Percentiles rank a stretch among this genome's conserved stretches.
Conservation (phyloP, 2,113 vertebrate species). For the Myiopsitta monachus region DNA sequence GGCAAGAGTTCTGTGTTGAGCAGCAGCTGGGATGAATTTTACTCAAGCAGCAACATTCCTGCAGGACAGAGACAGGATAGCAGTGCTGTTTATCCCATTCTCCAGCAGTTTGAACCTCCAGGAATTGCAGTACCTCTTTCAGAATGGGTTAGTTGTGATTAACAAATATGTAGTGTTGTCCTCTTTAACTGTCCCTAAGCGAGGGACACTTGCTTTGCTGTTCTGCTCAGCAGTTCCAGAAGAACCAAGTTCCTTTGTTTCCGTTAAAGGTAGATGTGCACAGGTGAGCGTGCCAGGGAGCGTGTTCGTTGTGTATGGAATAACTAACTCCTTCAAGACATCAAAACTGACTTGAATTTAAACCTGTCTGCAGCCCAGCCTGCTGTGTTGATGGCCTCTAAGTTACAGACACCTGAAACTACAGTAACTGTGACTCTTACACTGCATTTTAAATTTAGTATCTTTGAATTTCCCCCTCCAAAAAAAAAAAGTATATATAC, state of each 20-base stretch:
- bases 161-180: not conserved
- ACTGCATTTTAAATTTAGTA: not conserved
- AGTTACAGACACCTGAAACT: not conserved
- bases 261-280: not conserved
- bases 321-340: not conserved
- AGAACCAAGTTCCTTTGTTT: not conserved
- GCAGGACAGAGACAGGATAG: too few relatives aligned
- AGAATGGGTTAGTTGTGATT: not conserved
- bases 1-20: too few relatives aligned
- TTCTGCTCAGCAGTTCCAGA: not conserved
- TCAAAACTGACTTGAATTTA: not conserved
- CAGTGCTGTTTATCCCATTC: not conserved
- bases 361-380: not conserved
- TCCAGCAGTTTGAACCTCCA: not conserved
- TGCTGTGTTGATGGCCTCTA: not conserved
- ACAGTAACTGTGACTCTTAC: not conserved
- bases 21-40: not conserved
- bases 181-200: not conserved
- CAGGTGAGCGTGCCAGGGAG: not conserved
- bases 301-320: too few relatives aligned
- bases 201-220: not conserved
- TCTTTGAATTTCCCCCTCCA: not conserved
- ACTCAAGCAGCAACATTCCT: not conserved
- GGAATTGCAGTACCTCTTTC: too few relatives aligned
- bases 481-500: not conserved